Conservation (phyloP, 2,797 vertebrate species). For the Coregonus sp. region DNA sequence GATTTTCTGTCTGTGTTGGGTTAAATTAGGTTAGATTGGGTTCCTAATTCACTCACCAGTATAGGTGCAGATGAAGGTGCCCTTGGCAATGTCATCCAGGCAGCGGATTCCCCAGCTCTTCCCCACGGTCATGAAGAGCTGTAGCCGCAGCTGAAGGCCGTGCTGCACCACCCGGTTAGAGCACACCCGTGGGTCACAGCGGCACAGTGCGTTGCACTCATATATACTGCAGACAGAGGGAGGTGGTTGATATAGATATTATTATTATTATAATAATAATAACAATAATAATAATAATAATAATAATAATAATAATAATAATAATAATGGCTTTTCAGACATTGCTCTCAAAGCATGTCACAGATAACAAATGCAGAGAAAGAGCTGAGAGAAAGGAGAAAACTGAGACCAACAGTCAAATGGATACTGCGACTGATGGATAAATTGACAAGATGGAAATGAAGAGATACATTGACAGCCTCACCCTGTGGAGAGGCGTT, state of each 20-base stretch:
- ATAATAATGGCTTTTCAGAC: too few relatives aligned
- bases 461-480: constrained; percentile 20
- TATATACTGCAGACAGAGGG: constrained; percentile 73
- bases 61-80: constrained; percentile 86
- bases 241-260: too few relatives aligned
- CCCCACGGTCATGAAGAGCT: constrained; percentile 87
- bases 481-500: constrained; percentile 84
- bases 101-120: constrained; percentile 89
- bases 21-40: neutral
- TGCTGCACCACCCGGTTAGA: constrained; percentile 86
- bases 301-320: too few relatives aligned
- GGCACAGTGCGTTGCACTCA: constrained; percentile 85
- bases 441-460: too few relatives aligned
- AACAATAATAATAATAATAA: too few relatives aligned
- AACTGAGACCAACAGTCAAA: too few relatives aligned
- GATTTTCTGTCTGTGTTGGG: too few relatives aligned
- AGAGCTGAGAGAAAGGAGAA: too few relatives aligned
- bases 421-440: too few relatives aligned
- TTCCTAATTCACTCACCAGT: constrained; percentile 70
- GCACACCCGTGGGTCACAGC: constrained; percentile 82
- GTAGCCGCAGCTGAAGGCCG: constrained; percentile 82
- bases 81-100: constrained; percentile 84
- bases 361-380: too few relatives aligned
- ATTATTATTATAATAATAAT: too few relatives aligned
- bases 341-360: too few relatives aligned